Evolutionary conservation across 2,888 invertebrate genomes (phyloP).

Genomic region (Drosophila prostipennis): DNA sequence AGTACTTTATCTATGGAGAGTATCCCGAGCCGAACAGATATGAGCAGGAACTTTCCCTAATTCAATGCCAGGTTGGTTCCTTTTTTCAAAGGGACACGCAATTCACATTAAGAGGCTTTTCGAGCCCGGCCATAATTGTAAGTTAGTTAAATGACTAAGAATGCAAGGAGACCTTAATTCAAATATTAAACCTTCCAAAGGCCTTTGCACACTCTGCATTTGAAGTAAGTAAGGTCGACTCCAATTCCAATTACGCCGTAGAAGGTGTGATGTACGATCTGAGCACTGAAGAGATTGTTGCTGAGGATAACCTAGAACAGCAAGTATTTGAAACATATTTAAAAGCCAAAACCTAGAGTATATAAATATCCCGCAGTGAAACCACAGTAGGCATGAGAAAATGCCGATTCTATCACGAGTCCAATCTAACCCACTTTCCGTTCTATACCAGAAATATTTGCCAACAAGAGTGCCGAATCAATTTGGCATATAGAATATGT

Average conservation of each 20-base stretch:
- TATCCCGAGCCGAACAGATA: slow-evolving; percentile 52
- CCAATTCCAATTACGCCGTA: slow-evolving; percentile 66
- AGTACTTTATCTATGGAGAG: slow-evolving; percentile 72
- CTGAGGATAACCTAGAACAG: slow-evolving; percentile 77
- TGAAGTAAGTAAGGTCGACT: slow-evolving; percentile 81
- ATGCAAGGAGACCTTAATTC: not conserved
- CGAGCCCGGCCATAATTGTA: slow-evolving; percentile 67
- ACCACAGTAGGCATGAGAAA: slow-evolving; percentile 80
- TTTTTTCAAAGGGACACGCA: slow-evolving; percentile 77
- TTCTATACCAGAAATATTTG: slow-evolving; percentile 83
- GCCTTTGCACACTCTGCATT: slow-evolving; percentile 80
- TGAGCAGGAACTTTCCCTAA: slow-evolving; percentile 10
- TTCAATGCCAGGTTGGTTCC: slow-evolving; percentile 58
- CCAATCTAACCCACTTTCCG: slow-evolving; percentile 82
- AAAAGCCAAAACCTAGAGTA: not conserved
- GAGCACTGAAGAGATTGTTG: slow-evolving; percentile 72
- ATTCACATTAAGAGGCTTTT: slow-evolving; percentile 78
- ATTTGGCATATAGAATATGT: slow-evolving; percentile 80
- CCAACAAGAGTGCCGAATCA: slow-evolving; percentile 82
- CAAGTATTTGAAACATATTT: slow-evolving; percentile 24
- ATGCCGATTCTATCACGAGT: slow-evolving; percentile 82
- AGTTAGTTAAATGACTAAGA: not conserved
- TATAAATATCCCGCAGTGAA: slow-evolving; percentile 49
- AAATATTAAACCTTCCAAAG: slow-evolving; percentile 43
- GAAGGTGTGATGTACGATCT: slow-evolving; percentile 72